These are phyloP conservation scores for Nilaparvata lugens DNA, from an alignment of 1,140 invertebrate species.

Conservation along the genomic window DNA sequence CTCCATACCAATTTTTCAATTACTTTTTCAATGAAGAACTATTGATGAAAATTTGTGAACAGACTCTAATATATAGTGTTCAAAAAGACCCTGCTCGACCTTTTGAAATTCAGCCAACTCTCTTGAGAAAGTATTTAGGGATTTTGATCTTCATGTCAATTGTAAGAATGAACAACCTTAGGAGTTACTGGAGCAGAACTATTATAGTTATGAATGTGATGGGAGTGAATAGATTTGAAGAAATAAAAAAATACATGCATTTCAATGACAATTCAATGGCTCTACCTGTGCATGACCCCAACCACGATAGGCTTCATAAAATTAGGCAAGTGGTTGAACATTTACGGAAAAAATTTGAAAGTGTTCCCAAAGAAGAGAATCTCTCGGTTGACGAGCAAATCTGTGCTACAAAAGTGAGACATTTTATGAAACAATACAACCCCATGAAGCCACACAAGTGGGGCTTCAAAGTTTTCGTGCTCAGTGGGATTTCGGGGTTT, in stretches of 20 bases:
- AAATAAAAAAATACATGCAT: constrained; percentile 7
- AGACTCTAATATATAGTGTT: not conserved
- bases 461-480: no score
- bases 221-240: constrained; percentile 11
- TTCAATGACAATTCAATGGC: no score
- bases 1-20: constrained; percentile 22
- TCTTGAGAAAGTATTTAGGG: constrained; percentile 26
- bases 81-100: not conserved
- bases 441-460: no score
- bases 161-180: constrained; percentile 9
- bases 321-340: constrained; percentile 6
- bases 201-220: constrained; percentile 10
- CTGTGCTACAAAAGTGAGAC: no score
- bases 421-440: no score
- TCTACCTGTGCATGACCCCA: no score
- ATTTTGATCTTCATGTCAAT: constrained; percentile 13
- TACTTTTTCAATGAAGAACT: constrained; percentile 29
- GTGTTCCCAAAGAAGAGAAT: no score
- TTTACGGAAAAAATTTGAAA: no score
- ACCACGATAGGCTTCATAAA: constrained; percentile 14
- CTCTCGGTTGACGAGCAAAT: no score
- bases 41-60: not conserved
- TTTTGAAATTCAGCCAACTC: constrained; percentile 24
- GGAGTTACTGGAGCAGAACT: constrained; percentile 10
- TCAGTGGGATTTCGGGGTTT: constrained; percentile 17